These are phyloP conservation scores for Adrianichthys oophorus DNA, from an alignment of 2,797 vertebrate genomes.

Conservation along the genomic window DNA sequence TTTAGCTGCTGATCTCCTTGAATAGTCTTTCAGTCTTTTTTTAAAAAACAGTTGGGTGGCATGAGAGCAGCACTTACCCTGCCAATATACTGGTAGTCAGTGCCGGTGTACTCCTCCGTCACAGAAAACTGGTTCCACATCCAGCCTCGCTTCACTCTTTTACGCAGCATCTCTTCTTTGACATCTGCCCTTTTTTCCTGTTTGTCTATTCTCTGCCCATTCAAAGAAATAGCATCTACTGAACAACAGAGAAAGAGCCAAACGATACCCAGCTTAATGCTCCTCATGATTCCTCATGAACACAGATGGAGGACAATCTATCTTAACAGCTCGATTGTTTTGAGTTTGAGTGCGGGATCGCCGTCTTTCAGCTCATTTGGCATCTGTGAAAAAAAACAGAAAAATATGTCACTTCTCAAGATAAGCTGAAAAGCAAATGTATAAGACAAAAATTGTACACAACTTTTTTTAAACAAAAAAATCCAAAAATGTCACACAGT, in stretches of 20 bases:
- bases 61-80: constrained; percentile 79
- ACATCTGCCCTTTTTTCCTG: neutral
- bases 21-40: no score
- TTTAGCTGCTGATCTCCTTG: no score
- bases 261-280: constrained; percentile 38
- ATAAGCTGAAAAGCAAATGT: no score
- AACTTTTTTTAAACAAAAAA: no score
- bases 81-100: constrained; percentile 92
- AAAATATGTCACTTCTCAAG: no score
- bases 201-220: constrained; percentile 63
- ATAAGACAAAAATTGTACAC: no score
- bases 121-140: constrained; percentile 99
- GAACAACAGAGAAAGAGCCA: constrained; percentile 53
- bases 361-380: no score
- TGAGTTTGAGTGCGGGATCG: neutral
- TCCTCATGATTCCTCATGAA: constrained; percentile 61
- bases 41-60: neutral
- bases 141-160: constrained; percentile 90
- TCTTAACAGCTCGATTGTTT: constrained; percentile 55
- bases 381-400: no score
- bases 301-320: constrained; percentile 39
- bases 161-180: constrained; percentile 61
- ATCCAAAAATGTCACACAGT: no score
- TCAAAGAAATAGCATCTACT: constrained; percentile 61
- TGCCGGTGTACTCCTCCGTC: constrained; percentile 93